These are phyloP conservation scores for Mantis religiosa DNA, from an alignment of 2,888 invertebrate genomes.

Conservation along the genomic window DNA sequence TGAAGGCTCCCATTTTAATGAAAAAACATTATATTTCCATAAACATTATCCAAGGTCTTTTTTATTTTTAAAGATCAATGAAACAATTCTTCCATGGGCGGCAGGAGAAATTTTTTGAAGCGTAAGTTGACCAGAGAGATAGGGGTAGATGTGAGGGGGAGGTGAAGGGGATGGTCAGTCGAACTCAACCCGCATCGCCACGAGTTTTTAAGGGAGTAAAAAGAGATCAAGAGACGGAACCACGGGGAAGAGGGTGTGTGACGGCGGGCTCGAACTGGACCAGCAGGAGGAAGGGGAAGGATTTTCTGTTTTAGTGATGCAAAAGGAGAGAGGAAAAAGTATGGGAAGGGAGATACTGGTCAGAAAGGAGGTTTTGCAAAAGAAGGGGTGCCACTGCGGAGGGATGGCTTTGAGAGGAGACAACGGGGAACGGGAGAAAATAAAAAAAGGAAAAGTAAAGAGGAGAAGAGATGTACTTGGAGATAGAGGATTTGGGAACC, in stretches of 20 bases:
- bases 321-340: neutral
- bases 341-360: conserved; percentile 10
- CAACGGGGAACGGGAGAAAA: conserved; percentile 8
- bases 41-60: conserved; percentile 9
- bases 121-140: conserved; percentile 3
- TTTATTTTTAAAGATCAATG: conserved; percentile 12
- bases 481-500: conserved; percentile 13
- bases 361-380: conserved; percentile 8
- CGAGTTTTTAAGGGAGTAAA: conserved; percentile 16
- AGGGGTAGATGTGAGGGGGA: neutral
- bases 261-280: neutral
- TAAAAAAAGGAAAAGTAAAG: conserved; percentile 8
- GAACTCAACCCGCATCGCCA: conserved; percentile 15
- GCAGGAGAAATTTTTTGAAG: conserved; percentile 12
- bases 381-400: neutral
- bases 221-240: conserved; percentile 13
- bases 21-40: conserved; percentile 14
- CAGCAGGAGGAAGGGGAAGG: neutral
- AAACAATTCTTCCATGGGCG: conserved; percentile 17
- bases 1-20: neutral
- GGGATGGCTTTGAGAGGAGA: neutral
- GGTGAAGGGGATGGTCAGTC: conserved; percentile 1
- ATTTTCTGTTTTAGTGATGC: conserved; percentile 8
- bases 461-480: conserved; percentile 14
- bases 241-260: conserved; percentile 2